Base-by-base conservation (phyloP, 2,888 invertebrate genomes). In the Ischnus inquisitorius region DNA sequence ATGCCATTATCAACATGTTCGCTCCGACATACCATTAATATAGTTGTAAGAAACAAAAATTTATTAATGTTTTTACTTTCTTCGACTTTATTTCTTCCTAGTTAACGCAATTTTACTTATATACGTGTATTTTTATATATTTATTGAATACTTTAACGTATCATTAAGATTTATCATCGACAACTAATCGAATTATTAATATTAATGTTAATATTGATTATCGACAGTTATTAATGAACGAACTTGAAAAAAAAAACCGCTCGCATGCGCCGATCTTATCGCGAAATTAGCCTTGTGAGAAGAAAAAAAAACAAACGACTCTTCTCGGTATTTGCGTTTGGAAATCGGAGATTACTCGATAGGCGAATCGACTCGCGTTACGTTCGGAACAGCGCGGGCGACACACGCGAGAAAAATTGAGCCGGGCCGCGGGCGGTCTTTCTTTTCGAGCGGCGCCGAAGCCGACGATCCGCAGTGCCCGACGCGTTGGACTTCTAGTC, bases 401-500 rank as follows among this genome's bases (percentile, higher is more conserved):
- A 54, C 19, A 28, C 41, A 64, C 48, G 60, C 74, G 57, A 48
- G 75, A 48, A 12, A 74, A 75, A 34, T 34, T 39, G 62, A 74
- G 60, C 41, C 34, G 64, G 19, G 64, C 74, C 51, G 19, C 54
- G 22, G 10, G 14, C 34, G 39, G 25, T 34, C 69, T 65, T 68
- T 74, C 48, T 41, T 65, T 74, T 75, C 68, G 19, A 76, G 46
- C 65, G 39, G 22, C 43, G 25, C 19, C 16, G 65, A 14, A 60
- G 72, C 28, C 65, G 48, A 57, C 69, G 57, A 51, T 46, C 54
- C 60, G 54, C 14, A 22, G 19, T 28, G 65, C 28, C 43, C 43
- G 54, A 12, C 22, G 77, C 65, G 39, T 57, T 19, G 82, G 19
- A 48, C 81, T 34, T 34, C n/a, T 84, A 84, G 84, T 57, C 81